Evolutionary conservation across 2,797 vertebrate species (phyloP), one percentile per base, ranked within the genome.

Genomic region (Eurystomus glaucurus): DNA sequence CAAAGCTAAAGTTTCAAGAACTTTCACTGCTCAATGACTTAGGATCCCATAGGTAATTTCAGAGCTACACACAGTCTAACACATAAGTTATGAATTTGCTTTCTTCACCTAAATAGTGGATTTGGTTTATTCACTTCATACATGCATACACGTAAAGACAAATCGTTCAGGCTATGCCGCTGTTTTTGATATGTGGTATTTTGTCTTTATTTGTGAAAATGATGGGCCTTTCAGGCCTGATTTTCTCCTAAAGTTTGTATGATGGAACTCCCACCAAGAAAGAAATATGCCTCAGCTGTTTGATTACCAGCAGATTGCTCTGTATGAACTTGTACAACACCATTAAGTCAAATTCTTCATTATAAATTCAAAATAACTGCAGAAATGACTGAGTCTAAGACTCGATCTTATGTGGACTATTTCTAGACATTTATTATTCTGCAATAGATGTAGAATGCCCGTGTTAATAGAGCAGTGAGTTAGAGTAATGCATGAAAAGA

Each of bases 291-390:
- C 93, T 95, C 20, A 2, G 60, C 39, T 85, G 20, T 54, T 77
- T 91, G 51, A 68, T 93, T 85, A 92, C 90, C 95, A 94, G 75
- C 52, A 78, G 37, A 57, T 90, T 85, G 62, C 41, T 90, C 79
- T 97, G 95, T 68, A 88, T 93, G 69, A 92, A 95, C 95, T 90
- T 97, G 94, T 90, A 83, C 52, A 79, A 70, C 21, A 51, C 41
- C 35, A 77, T 93, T 94, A 95, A 91, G 69, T 88, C 55, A 84
- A 88, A 93, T 94, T 88, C 70, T 88, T 96, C 43, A 96, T 95
- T 96, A 95, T 58, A 92, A 95, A 96, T 97, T 96, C 85, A 78
- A 75, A 96, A 95, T 93, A 95, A 72, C 51, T 95, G 70, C 83
- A 96, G 93, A 96, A 97, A 52, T 85, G 76, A 80, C 52, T 7